Evolutionary conservation across 2,113 vertebrate species (phyloP).

Genomic region (Danio rerio): GRCz12tu NC_133176.1:4283501-4284000

Average conservation of each 20-base stretch:
- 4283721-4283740: slow-evolving; percentile 31
- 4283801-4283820: slow-evolving; percentile 50
- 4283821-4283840: slow-evolving; percentile 7
- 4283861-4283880: slow-evolving; percentile 39
- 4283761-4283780: slow-evolving; percentile 43
- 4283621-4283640: neutral
- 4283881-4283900: slow-evolving; percentile 38
- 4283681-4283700: slow-evolving; percentile 26
- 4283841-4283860: slow-evolving; percentile 32
- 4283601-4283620: neutral
- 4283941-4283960: slow-evolving; percentile 33
- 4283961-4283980: slow-evolving; percentile 34
- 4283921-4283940: slow-evolving; percentile 40
- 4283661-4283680: neutral
- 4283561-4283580: slow-evolving; percentile 26
- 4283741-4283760: slow-evolving; percentile 27
- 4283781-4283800: slow-evolving; percentile 47
- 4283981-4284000: slow-evolving; percentile 35
- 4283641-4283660: neutral
- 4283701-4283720: slow-evolving; percentile 47
- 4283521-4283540: slow-evolving; percentile 7
- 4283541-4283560: slow-evolving; percentile 17
- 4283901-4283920: slow-evolving; percentile 7
- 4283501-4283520: slow-evolving; percentile 9
- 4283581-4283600: slow-evolving; percentile 34